A percentile compares a stretch with the other conserved stretches of the same genome.
These are phyloP conservation scores for Bombycilla garrulus DNA, from an alignment of 2,113 vertebrate genomes.

Conservation along the genomic window DNA sequence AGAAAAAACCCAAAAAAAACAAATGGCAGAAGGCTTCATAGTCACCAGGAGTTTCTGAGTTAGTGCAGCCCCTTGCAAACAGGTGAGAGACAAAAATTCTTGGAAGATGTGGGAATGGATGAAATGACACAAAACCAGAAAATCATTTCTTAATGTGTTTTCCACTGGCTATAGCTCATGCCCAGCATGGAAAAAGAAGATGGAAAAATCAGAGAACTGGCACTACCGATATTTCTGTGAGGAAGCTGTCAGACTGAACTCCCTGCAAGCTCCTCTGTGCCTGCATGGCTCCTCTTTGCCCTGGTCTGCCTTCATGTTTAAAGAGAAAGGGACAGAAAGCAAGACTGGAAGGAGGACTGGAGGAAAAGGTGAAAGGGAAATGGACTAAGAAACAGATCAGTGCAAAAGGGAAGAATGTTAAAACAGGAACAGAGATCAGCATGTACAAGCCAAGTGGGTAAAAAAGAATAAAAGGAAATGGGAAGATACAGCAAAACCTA, in stretches of 20 bases:
- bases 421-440: neutral
- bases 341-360: neutral
- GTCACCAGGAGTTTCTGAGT: neutral
- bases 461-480: neutral
- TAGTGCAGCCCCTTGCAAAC: neutral
- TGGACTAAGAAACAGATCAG: neutral
- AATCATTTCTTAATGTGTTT: rapidly evolving
- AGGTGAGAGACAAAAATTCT: neutral
- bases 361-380: neutral
- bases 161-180: no score
- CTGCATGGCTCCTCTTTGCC: neutral
- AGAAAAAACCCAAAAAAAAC: neutral
- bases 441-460: neutral
- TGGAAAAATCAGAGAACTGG: neutral
- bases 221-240: neutral
- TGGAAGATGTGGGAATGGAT: neutral
- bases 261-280: neutral
- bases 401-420: neutral
- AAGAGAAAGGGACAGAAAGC: neutral
- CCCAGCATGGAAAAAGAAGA: neutral
- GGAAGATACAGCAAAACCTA: neutral
- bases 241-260: neutral
- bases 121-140: neutral
- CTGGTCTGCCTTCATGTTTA: neutral
- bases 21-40: neutral